Percentiles rank a stretch among this genome's conserved stretches.
Conservation (phyloP, 1,140 invertebrate genomes). For the Drosophila leontia region DNA sequence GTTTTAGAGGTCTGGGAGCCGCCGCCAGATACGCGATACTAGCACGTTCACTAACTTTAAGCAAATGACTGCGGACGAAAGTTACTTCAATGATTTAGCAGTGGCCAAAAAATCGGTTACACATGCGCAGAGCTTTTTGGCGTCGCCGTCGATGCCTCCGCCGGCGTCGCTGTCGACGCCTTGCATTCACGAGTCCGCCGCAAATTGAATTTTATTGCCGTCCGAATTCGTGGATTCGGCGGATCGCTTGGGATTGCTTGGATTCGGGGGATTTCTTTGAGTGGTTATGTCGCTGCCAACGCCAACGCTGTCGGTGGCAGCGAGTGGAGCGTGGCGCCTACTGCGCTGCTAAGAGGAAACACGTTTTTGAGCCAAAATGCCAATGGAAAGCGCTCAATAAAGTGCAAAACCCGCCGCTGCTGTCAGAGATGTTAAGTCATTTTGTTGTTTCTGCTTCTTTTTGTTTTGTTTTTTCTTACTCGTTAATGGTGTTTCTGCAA, state of each 20-base stretch:
- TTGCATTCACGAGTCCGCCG: conserved; percentile 15
- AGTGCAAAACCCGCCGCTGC: conserved; percentile 61
- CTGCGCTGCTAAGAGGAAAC: conserved; percentile 24
- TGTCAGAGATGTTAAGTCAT: conserved; percentile 49
- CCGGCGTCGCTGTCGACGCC: conserved; percentile 33
- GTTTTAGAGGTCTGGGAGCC: conserved; percentile 39
- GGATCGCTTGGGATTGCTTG: conserved; percentile 1
- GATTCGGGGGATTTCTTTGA: conserved; percentile 13
- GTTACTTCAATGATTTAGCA: conserved; percentile 85
- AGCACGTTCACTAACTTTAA: conserved; percentile 85
- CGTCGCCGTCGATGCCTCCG: conserved; percentile 24
- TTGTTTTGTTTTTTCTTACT: conserved; percentile 11
- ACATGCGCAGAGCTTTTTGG: conserved; percentile 62
- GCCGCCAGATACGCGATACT: conserved; percentile 81
- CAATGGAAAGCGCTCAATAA: conserved; percentile 73
- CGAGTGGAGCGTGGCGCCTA: conserved; percentile 17
- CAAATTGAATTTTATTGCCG: conserved; percentile 74
- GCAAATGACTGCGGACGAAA: conserved; percentile 85
- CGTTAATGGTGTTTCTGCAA: conserved; percentile 62
- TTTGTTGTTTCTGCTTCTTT: conserved; percentile 8
- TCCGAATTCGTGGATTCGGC: conserved; percentile 37
- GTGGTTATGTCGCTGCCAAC: neutral
- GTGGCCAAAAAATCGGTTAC: conserved; percentile 84
- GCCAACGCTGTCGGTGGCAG: neutral
- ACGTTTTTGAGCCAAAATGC: conserved; percentile 72